These are phyloP conservation scores for Catonia carolina DNA, from an alignment of 2,888 invertebrate species.

Conservation along the genomic window DNA sequence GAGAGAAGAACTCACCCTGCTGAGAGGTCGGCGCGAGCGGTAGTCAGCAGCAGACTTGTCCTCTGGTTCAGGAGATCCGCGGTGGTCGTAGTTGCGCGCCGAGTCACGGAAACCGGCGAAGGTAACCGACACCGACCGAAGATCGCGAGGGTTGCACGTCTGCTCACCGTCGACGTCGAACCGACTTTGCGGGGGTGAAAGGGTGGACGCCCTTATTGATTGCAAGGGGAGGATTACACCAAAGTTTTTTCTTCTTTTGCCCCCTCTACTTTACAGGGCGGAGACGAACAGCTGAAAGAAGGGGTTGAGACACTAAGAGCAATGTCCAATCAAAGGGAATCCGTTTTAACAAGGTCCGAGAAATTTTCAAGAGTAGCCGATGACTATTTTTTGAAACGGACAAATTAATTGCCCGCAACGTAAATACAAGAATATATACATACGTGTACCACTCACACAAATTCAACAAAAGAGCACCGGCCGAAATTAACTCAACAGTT, in stretches of 20 bases:
- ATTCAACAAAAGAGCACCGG: too few relatives aligned
- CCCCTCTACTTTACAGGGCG: conserved; percentile 21
- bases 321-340: too few relatives aligned
- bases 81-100: conserved; percentile 9
- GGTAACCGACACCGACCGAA: conserved; percentile 19
- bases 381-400: too few relatives aligned
- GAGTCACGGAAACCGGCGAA: conserved; percentile 12
- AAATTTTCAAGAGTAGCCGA: too few relatives aligned
- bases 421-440: too few relatives aligned
- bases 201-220: conserved; percentile 26
- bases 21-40: conserved; percentile 5
- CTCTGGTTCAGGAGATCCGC: neutral
- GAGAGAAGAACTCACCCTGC: conserved; percentile 4
- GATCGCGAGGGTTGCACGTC: conserved; percentile 20
- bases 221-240: conserved; percentile 26
- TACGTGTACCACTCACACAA: too few relatives aligned
- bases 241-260: conserved; percentile 25
- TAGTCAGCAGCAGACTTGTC: conserved; percentile 7
- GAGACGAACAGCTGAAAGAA: conserved; percentile 20
- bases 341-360: too few relatives aligned
- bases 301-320: conserved; percentile 6
- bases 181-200: conserved; percentile 20
- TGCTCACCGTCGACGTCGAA: conserved; percentile 18
- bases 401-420: too few relatives aligned
- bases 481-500: too few relatives aligned